Evolutionary conservation across 2,113 vertebrate species (phyloP), one percentile per base, ranked within the genome.

Genomic region (Albula glossodonta): DNA sequence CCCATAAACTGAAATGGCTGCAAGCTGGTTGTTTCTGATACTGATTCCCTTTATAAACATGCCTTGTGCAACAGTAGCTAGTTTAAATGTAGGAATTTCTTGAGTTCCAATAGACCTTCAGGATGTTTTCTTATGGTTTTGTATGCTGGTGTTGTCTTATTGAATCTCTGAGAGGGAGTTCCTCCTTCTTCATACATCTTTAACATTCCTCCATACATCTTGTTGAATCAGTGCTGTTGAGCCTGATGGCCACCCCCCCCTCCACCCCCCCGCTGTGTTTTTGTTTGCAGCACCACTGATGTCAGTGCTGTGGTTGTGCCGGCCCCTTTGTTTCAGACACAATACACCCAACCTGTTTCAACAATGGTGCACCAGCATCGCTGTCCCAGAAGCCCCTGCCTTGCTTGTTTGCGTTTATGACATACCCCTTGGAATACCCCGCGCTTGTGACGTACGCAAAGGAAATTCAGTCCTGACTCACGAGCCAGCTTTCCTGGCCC

Each of bases 241-340:
- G 13, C 52, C 15, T 82, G 53, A 51, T 15, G 10, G 56, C 25
- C 13, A 51, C 85, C 78, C 90, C 88, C 86, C 1, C 0, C 31
- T 1, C 31, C 31, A 41, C 31, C 31, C 31, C 31, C 94, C 93
- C 91, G 92, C 92, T 86, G 94, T 92, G 93, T 91, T 92, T 92
- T 94, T 94, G 92, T 94, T 94, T 93, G 89, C 90, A 85, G 53
- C 85, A 56, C 87, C 49, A 57, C 90, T 94, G 91, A 94, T 94
- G 94, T 93, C 93, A 94, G 88, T 93, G 91, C 94, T 93, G 88
- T 91, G 90, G 88, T 84, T n/a, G 80, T 91, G 88, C 88, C 85
- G 84, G 83, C 52, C 87, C 90, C 90, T 94, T 94, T 95, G 94
- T 95, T 66, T 88, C 86, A 82, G 82, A 87, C 89, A 95, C 94